Evolutionary conservation across 2,113 vertebrate species (phyloP).

Genomic region (Psophia crepitans): DNA sequence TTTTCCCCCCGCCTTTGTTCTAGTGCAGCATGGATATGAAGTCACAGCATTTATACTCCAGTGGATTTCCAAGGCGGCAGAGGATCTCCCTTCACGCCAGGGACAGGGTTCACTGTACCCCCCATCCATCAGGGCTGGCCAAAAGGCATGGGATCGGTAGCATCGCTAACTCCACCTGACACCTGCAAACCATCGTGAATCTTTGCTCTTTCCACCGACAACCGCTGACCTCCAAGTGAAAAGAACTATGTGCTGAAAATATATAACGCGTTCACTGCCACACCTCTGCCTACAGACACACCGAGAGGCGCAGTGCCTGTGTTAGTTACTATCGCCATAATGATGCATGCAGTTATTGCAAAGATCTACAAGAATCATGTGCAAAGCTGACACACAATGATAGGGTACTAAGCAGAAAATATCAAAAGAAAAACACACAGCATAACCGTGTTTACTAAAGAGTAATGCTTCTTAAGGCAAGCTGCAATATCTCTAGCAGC

Average conservation of each 20-base stretch:
- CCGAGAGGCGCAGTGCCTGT: accelerated
- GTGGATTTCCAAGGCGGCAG: not conserved
- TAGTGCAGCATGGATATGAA: not conserved
- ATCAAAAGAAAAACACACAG: not conserved
- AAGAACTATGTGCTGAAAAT: accelerated
- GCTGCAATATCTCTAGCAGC: not conserved
- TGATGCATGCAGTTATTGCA: accelerated
- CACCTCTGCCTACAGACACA: not conserved
- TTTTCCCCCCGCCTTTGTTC: not conserved
- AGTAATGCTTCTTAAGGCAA: not conserved
- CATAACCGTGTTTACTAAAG: not conserved
- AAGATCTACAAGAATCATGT: accelerated
- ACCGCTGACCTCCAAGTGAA: accelerated
- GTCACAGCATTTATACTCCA: not conserved
- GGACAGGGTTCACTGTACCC: accelerated
- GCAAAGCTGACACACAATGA: not conserved
- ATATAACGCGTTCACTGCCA: accelerated
- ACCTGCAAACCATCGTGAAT: accelerated
- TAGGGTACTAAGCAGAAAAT: not conserved
- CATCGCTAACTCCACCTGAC: not conserved
- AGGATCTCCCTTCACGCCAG: not conserved
- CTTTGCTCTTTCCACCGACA: not conserved
- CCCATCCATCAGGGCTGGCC: accelerated
- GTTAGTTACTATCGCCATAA: accelerated
- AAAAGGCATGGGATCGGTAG: accelerated